Percentiles rank a stretch among this genome's conserved stretches.
These are phyloP conservation scores for Shargacucullia verbasci DNA, from an alignment of 2,888 invertebrate genomes.

Conservation along the genomic window DNA sequence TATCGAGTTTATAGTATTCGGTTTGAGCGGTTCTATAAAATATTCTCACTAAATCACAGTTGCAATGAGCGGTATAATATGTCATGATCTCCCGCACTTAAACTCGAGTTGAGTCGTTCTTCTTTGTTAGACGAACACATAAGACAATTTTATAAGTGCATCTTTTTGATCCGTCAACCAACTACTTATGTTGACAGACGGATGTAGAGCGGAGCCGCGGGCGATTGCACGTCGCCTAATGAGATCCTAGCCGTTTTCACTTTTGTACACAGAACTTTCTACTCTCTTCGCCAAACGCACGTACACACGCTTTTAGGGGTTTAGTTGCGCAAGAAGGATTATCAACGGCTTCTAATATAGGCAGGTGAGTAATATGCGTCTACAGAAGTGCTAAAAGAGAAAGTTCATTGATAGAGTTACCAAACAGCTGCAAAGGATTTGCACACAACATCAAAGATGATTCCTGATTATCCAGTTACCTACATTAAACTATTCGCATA, in stretches of 20 bases:
- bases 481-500: too few relatives aligned
- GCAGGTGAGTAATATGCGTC: conserved; percentile 42
- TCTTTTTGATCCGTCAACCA: conserved; percentile 39
- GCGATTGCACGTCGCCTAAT: conserved; percentile 46
- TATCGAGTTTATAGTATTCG: too few relatives aligned
- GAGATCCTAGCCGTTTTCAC: conserved; percentile 57
- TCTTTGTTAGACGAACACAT: conserved; percentile 32
- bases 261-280: conserved; percentile 73
- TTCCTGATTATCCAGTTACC: not conserved
- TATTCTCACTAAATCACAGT: not conserved
- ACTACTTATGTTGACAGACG: conserved; percentile 40
- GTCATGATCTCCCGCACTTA: conserved; percentile 45
- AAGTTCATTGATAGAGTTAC: conserved; percentile 44
- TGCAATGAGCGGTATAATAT: conserved; percentile 21
- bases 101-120: conserved; percentile 20
- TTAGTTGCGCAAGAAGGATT: conserved; percentile 66
- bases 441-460: not conserved
- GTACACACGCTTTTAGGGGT: conserved; percentile 53
- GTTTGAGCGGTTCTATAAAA: too few relatives aligned
- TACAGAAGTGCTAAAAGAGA: conserved; percentile 38
- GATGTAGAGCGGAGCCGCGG: conserved; percentile 54
- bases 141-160: conserved; percentile 39
- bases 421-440: conserved; percentile 19
- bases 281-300: conserved; percentile 70
- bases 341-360: conserved; percentile 44